Evolutionary conservation across 2,888 invertebrate genomes (phyloP), one percentile per base, ranked within the genome.

Genomic region (Pseudoips prasinana): DNA sequence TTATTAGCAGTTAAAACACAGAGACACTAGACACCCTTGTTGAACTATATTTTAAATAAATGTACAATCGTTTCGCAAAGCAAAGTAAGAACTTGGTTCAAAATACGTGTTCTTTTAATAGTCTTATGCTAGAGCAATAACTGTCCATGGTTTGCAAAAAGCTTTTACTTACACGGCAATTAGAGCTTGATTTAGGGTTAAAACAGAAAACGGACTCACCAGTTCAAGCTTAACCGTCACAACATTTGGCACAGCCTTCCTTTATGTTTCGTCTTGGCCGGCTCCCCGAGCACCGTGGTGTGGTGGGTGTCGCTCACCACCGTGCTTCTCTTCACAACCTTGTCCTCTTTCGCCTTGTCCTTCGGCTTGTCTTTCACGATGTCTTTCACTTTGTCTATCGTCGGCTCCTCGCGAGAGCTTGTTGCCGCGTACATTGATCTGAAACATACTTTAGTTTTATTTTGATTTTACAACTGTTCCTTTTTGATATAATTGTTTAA

Each of bases 141-240:
- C n/a, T n/a, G n/a, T n/a, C n/a, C n/a, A n/a, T n/a, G n/a, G n/a
- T n/a, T n/a, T n/a, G n/a, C n/a, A n/a, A n/a, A n/a, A n/a, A n/a
- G n/a, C n/a, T n/a, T n/a, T n/a, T n/a, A n/a, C n/a, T n/a, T n/a
- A n/a, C n/a, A n/a, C n/a, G n/a, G n/a, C n/a, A n/a, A n/a, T n/a
- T n/a, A n/a, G n/a, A n/a, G n/a, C n/a, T n/a, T n/a, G n/a, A n/a
- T n/a, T n/a, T n/a, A n/a, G n/a, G n/a, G n/a, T n/a, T n/a, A n/a
- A n/a, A n/a, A n/a, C n/a, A n/a, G n/a, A n/a, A n/a, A n/a, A n/a
- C n/a, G n/a, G n/a, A 53, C 80, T 76, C 31, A 88, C 87, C 87
- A 83, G 75, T 84, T 81, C 18, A 79, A 73, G 64, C 83, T 86
- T 73, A 87, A 75, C 63, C 85, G 89, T 89, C 89, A 89, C 89